Conservation (phyloP, 2,888 invertebrate species). For the Ceraclea dissimilis region DNA sequence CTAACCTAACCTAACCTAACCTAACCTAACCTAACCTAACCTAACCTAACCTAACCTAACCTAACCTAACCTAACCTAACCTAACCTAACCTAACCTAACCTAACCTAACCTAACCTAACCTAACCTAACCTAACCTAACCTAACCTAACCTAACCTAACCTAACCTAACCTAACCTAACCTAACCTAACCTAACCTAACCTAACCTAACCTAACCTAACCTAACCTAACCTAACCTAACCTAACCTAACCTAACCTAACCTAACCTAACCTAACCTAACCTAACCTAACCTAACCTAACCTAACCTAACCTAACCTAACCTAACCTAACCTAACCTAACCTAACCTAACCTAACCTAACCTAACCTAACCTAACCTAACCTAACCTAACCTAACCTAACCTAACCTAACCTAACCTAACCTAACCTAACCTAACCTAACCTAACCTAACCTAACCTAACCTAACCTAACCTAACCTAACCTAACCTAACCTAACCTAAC, state of each 20-base stretch:
- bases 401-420: slow-evolving; percentile 10
- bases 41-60: slow-evolving; percentile 13
- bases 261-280: slow-evolving; percentile 22
- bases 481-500: slow-evolving; percentile 10
- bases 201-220: slow-evolving; percentile 17
- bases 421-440: slow-evolving; percentile 8
- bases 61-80: slow-evolving; percentile 13
- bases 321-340: slow-evolving; percentile 12
- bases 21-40: slow-evolving; percentile 13
- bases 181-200: slow-evolving; percentile 14
- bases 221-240: slow-evolving; percentile 24
- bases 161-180: slow-evolving; percentile 16
- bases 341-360: slow-evolving; percentile 12
- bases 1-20: slow-evolving; percentile 13
- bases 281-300: slow-evolving; percentile 12
- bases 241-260: slow-evolving; percentile 17
- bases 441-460: slow-evolving; percentile 9
- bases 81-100: slow-evolving; percentile 12
- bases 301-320: slow-evolving; percentile 13
- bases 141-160: slow-evolving; percentile 22
- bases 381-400: slow-evolving; percentile 11
- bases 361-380: slow-evolving; percentile 11
- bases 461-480: slow-evolving; percentile 9
- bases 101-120: slow-evolving; percentile 23
- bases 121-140: slow-evolving; percentile 21